Evolutionary conservation across 2,797 vertebrate species (phyloP).

Genomic region (Monodelphis domestica): DNA sequence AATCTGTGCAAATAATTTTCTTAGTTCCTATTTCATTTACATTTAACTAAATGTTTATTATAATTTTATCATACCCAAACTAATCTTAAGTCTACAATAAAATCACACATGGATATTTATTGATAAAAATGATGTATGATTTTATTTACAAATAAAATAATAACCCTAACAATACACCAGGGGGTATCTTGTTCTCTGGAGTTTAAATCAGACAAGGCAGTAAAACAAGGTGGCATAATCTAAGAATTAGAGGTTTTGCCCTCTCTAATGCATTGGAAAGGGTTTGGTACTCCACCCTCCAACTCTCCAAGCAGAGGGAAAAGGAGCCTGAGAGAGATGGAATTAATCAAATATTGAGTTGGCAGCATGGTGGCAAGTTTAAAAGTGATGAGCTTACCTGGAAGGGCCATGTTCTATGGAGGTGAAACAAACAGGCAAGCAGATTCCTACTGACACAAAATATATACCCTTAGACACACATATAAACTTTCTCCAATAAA

Average conservation of each 20-base stretch:
- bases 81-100: background rate
- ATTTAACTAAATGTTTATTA: background rate
- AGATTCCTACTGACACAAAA: background rate
- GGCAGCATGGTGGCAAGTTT: background rate
- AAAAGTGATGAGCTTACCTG: background rate
- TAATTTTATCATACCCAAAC: background rate
- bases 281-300: background rate
- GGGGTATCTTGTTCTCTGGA: background rate
- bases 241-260: background rate
- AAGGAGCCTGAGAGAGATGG: too few relatives aligned
- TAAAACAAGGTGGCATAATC: background rate
- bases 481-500: background rate
- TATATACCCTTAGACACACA: background rate
- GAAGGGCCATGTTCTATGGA: background rate
- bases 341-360: too few relatives aligned
- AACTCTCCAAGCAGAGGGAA: background rate
- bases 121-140: background rate
- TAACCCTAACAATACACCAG: background rate
- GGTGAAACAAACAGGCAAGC: too few relatives aligned
- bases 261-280: background rate
- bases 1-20: background rate
- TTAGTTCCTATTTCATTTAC: background rate
- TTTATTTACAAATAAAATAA: background rate
- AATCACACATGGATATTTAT: background rate
- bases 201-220: background rate